Evolutionary conservation across 2,888 invertebrate species (phyloP), one percentile per base, ranked within the genome.

Genomic region (Onthophagus sagittarius): DNA sequence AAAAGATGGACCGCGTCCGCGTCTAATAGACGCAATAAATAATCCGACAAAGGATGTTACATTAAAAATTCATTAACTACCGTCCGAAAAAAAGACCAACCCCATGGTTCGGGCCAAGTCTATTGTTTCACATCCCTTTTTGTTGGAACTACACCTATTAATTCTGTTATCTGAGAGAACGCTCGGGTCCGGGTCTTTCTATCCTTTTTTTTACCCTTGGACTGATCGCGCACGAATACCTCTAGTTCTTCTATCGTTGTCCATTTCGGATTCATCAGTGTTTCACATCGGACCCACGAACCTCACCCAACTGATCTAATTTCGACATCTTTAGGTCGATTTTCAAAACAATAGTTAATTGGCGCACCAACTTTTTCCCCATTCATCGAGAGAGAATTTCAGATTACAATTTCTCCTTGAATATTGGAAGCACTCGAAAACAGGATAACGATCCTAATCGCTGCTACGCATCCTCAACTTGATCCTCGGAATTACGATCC

Each of bases 31-130:
- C 63, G 63, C 63, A 15, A 63, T 67, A 5, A 67, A 67, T 67
- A 67, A 23, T 67, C 9, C 31, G 32, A 67, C 67, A 67, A 67
- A 67, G 13, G 23, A 15, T 67, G 23, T n/a, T 13, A 31, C 67
- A 67, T 67, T 67, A 67, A 67, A 67, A 67, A 67, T 67, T 67
- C 67, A 67, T 67, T 67, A 67, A 23, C 67, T 53, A 53, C 39
- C 39, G 39, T 7, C 39, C 39, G 39, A 53, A 53, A 53, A 53
- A 53, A 53, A 11, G 11, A 11, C 39, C 7, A 53, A 53, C 39
- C 39, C 39, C 39, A 23, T 23, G 39, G 39, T 9, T 11, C 39
- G 39, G 39, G 39, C 9, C 39, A 53, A 23, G 39, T 53, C 39
- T 53, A 53, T 53, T 53, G 39, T 53, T 53, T 53, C 39, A 53